These are phyloP conservation scores for Ailuropoda melanoleuca DNA, from an alignment of 2,113 vertebrate genomes.

Conservation along the genomic window DNA sequence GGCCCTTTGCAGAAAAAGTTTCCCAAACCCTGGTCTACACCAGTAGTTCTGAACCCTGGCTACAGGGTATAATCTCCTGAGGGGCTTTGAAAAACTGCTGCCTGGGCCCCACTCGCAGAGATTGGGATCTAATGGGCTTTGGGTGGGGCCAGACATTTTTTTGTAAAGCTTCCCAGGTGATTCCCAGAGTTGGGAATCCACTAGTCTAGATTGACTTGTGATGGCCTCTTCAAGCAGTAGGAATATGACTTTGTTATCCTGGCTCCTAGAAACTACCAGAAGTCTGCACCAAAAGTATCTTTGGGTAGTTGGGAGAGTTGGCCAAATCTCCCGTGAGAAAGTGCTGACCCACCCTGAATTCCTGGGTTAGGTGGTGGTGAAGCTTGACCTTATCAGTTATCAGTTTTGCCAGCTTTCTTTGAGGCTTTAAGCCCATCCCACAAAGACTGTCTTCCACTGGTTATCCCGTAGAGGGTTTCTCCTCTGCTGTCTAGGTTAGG, in stretches of 20 bases:
- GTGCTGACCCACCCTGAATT: conserved; percentile 62
- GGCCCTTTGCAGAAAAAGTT: neutral
- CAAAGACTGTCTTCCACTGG: conserved; percentile 30
- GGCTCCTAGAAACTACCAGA: neutral
- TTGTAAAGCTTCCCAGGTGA: neutral
- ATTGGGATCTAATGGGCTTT: conserved; percentile 9
- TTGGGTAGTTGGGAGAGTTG: conserved; percentile 50
- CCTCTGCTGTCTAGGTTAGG: conserved; percentile 49
- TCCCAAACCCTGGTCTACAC: neutral
- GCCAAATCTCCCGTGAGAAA: conserved; percentile 68
- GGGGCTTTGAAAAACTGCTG: neutral
- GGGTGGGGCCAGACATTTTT: neutral
- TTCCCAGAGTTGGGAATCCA: neutral
- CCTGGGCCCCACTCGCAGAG: neutral
- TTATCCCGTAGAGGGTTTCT: conserved; percentile 43
- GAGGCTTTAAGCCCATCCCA: conserved; percentile 60
- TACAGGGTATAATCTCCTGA: neutral
- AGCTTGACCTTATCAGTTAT: conserved; percentile 70
- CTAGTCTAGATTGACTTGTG: neutral
- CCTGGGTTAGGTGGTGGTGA: conserved; percentile 64
- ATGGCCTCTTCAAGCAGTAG: neutral
- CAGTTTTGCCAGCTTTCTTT: conserved; percentile 64
- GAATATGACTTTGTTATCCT: neutral
- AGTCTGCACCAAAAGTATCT: conserved; percentile 1
- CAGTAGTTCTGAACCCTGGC: neutral